phyloP scores from a whole-genome alignment of 2,888 invertebrate species.

The Cheilosia impressa region DNA sequence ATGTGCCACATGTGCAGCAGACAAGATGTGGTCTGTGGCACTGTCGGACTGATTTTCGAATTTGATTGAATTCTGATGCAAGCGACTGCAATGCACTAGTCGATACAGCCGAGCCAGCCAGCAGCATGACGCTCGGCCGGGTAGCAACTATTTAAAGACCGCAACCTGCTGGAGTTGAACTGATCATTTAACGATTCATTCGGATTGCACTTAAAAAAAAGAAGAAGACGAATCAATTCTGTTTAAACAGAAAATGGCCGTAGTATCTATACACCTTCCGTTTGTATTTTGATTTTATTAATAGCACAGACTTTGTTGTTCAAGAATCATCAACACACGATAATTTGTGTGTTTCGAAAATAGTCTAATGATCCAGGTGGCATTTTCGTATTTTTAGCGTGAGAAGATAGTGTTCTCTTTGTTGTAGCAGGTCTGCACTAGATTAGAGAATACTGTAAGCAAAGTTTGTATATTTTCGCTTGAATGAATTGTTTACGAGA shows the following conservation, averaged over 20 bases:
- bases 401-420: slow-evolving; percentile 40
- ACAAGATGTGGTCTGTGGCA: slow-evolving; percentile 9
- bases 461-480: slow-evolving; percentile 13
- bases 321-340: slow-evolving; percentile 29
- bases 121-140: slow-evolving; percentile 36
- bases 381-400: slow-evolving; percentile 46
- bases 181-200: slow-evolving; percentile 44
- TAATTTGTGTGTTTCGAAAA: slow-evolving; percentile 53
- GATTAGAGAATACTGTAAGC: slow-evolving; percentile 3
- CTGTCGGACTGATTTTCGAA: slow-evolving; percentile 38
- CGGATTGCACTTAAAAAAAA: slow-evolving; percentile 19
- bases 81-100: slow-evolving; percentile 33
- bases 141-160: slow-evolving; percentile 62
- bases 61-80: slow-evolving; percentile 62
- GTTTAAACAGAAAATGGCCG: neutral
- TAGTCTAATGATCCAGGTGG: slow-evolving; percentile 59
- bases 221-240: neutral
- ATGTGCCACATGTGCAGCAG: slow-evolving; percentile 45
- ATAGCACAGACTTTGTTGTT: slow-evolving; percentile 46
- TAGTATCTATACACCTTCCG: slow-evolving; percentile 1
- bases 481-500: slow-evolving; percentile 44
- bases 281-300: slow-evolving; percentile 39
- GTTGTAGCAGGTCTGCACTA: slow-evolving; percentile 37
- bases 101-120: neutral
- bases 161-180: slow-evolving; percentile 50